Base-by-base conservation (phyloP, 2,797 vertebrate genomes). In the Pipistrellus pipistrellus region DNA sequence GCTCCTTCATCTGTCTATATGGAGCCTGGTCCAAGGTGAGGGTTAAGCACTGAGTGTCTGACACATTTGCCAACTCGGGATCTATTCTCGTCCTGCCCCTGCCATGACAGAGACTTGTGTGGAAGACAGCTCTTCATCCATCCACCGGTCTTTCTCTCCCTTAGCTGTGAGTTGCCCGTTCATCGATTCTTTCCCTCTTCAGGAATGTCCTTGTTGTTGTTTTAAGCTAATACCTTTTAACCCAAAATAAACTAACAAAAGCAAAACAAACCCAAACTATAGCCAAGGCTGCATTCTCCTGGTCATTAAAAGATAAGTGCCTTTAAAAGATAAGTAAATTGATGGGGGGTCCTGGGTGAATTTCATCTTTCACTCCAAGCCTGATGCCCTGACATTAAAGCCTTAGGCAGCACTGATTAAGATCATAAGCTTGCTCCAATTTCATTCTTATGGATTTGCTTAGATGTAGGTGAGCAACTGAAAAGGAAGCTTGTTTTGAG, bases 341-440 rank as follows among this genome's bases (percentile, higher is more conserved):
- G 44, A 48, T n/a, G 13, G 15, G 64, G 64, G 15, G 18, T 81
- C 62, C 80, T 71, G 21, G 17, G 55, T 14, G 41, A 27, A 73
- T 82, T 87, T 77, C 14, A 88, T 35, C 59, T 75, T 86, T 84
- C 73, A 48, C 51, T 21, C 9, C 8, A 7, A 4, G 4, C 82
- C 64, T 8, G n/a, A 38, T 66, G 68, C 27, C 48, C 18, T 72
- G 55, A 84, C 75, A 73, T 27, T 73, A 88, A 82, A 88, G 68
- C 53, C 62, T 62, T 32, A 73, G 83, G 83, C 72, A 59, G 32
- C 51, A 51, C 83, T 87, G 92, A 97, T 93, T 93, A 93, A 93
- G 90, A 96, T 78, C 90, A 46, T 64, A 88, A 87, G 21, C 64
- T 78, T 92, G 66, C 89, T 97, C 93, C 66, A 3, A 88, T 95